These are phyloP conservation scores for Procambarus virginalis DNA, from an alignment of 1,140 invertebrate species.

Conservation along the genomic window DNA sequence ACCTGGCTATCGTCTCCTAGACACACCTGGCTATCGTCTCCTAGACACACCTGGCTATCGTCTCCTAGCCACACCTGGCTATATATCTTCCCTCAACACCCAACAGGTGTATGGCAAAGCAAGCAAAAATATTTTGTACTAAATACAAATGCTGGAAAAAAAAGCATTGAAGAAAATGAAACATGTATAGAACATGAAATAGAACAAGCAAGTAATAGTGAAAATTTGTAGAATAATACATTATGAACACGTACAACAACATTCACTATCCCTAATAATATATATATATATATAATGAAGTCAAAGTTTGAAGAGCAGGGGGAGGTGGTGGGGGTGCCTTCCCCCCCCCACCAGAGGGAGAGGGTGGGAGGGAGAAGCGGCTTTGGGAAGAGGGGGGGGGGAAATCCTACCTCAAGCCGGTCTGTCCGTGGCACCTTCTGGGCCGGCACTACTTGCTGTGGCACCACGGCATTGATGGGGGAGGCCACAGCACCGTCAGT, in stretches of 20 bases:
- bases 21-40: no score
- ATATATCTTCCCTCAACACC: background rate
- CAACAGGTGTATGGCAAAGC: background rate
- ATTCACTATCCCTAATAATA: background rate
- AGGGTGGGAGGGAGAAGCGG: background rate
- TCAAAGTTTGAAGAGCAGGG: background rate
- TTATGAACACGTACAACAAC: background rate
- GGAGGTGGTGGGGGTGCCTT: background rate
- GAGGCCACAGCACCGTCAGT: conserved; percentile 59
- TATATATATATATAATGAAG: background rate
- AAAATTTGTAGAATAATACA: background rate
- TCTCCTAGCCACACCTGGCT: no score
- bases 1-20: no score
- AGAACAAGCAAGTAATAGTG: background rate
- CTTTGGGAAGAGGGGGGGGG: background rate
- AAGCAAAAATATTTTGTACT: conserved; percentile 5
- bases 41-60: no score
- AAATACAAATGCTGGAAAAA: conserved; percentile 17
- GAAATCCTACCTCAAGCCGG: conserved; percentile 90
- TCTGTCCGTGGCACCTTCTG: conserved; percentile 96
- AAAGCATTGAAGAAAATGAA: conserved; percentile 25
- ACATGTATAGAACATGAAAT: background rate
- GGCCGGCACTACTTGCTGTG: conserved; percentile 70
- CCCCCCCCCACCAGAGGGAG: background rate
- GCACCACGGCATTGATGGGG: conserved; percentile 63